Percentiles rank a stretch among this genome's conserved stretches.
Evolutionary conservation across 1,140 invertebrate genomes (phyloP).

Genomic region (Lasaia peninsularis): DNA sequence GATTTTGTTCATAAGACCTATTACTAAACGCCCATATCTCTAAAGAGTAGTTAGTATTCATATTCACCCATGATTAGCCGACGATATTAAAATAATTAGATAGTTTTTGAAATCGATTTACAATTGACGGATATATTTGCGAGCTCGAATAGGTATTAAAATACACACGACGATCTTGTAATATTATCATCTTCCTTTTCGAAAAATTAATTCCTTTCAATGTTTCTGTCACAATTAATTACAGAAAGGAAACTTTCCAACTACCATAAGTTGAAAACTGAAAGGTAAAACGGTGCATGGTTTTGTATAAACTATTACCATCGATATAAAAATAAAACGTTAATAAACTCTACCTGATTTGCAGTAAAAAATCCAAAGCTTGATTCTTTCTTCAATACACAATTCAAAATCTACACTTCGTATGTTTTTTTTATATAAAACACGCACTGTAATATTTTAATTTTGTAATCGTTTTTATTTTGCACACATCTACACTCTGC

Average conservation of each 20-base stretch:
- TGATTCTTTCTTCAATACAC: background rate
- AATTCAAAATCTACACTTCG: background rate
- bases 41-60: too few relatives aligned
- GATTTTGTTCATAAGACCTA: too few relatives aligned
- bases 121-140: too few relatives aligned
- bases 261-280: background rate
- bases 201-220: too few relatives aligned
- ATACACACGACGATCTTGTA: too few relatives aligned
- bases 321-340: background rate
- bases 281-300: background rate
- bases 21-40: too few relatives aligned
- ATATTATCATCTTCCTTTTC: too few relatives aligned
- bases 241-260: background rate
- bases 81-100: too few relatives aligned
- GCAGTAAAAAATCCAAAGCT: background rate
- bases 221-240: too few relatives aligned
- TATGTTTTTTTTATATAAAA: conserved; percentile 3
- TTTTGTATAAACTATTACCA: background rate
- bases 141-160: too few relatives aligned
- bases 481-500: background rate
- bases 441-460: conserved; percentile 7
- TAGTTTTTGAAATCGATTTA: too few relatives aligned
- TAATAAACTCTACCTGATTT: background rate
- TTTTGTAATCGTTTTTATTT: conserved; percentile 1
- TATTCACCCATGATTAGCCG: too few relatives aligned